Conservation (phyloP, 2,113 vertebrate genomes). For the Phalacrocorax aristotelis region DNA sequence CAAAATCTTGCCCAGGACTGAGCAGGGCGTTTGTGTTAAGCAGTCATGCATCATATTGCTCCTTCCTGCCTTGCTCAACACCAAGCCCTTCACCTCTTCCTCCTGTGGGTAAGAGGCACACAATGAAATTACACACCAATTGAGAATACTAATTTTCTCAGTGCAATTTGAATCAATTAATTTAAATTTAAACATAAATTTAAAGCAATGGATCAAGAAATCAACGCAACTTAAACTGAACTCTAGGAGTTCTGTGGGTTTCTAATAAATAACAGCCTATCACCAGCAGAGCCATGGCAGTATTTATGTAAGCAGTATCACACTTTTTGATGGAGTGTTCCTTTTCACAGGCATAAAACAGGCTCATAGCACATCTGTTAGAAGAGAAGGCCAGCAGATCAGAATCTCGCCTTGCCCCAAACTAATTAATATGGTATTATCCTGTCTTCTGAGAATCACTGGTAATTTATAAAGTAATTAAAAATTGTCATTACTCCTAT, state of each 20-base stretch:
- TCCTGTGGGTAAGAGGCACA: background rate
- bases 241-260: background rate
- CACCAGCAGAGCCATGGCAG: background rate
- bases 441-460: background rate
- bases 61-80: background rate
- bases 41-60: rapidly evolving
- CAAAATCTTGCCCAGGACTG: background rate
- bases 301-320: background rate
- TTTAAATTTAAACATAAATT: background rate
- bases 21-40: background rate
- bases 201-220: background rate
- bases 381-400: background rate
- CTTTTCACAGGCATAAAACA: background rate
- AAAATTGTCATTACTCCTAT: background rate
- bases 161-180: background rate
- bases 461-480: background rate
- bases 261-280: background rate
- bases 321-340: background rate
- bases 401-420: background rate
- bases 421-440: background rate
- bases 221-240: background rate
- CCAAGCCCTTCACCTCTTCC: background rate
- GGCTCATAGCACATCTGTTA: background rate
- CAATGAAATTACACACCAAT: background rate
- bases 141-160: background rate